A percentile compares a stretch with the other conserved stretches of the same genome.
These are phyloP conservation scores for Psittacula echo DNA, from an alignment of 2,797 vertebrate species.

Conservation along the genomic window DNA sequence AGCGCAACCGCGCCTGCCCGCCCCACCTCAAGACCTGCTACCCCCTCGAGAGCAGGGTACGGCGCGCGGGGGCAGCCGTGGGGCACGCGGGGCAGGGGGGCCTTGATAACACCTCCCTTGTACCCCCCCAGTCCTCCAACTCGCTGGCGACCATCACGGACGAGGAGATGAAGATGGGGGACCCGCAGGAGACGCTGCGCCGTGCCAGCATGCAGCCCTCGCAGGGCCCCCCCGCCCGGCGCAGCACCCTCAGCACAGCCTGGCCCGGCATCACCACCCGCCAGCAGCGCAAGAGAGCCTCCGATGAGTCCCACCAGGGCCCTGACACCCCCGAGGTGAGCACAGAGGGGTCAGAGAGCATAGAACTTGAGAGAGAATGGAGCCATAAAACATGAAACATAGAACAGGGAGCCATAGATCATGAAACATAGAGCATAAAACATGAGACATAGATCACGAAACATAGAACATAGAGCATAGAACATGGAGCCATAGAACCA, in stretches of 20 bases:
- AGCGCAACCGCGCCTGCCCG: conserved; percentile 86
- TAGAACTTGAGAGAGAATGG: no score
- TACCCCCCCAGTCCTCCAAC: conserved; percentile 60
- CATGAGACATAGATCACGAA: no score
- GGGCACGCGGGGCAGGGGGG: no score
- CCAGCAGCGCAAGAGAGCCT: conserved; percentile 81
- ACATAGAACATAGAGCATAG: no score
- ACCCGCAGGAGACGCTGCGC: conserved; percentile 89
- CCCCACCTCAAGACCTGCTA: conserved; percentile 96
- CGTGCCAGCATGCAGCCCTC: conserved; percentile 85
- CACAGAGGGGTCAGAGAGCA: no score
- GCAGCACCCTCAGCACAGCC: conserved; percentile 29
- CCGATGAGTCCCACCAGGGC: conserved; percentile 74
- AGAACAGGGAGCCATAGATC: no score
- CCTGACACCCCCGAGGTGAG: conserved; percentile 87
- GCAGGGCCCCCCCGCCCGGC: conserved; percentile 66
- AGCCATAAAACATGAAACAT: no score
- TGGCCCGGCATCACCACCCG: conserved; percentile 70
- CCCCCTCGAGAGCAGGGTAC: conserved; percentile 88
- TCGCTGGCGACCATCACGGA: conserved; percentile 82
- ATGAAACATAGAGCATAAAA: no score
- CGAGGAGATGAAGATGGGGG: conserved; percentile 88
- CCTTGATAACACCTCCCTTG: rapidly evolving
- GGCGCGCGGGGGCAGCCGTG: no score
- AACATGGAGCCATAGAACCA: no score